Conservation (phyloP, 2,888 invertebrate species). For the Cetonia aurata region DNA sequence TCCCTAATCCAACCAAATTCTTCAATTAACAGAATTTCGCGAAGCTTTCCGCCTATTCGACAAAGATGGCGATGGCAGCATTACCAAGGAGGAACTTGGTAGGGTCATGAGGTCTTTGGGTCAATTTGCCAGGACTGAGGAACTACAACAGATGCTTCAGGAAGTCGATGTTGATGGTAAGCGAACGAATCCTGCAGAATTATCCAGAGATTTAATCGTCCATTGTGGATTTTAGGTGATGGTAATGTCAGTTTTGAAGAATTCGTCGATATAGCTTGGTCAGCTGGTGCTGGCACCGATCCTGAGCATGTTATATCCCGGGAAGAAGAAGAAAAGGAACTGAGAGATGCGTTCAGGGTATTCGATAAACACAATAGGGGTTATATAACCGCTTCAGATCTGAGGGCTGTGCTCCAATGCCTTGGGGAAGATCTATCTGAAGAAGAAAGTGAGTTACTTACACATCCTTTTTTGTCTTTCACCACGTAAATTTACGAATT, state of each 20-base stretch:
- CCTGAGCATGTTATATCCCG: conserved; percentile 72
- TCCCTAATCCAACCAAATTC: background rate
- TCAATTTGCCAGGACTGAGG: conserved; percentile 89
- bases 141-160: conserved; percentile 86
- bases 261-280: conserved; percentile 81
- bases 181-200: background rate
- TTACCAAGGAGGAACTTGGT: conserved; percentile 88
- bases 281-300: conserved; percentile 60
- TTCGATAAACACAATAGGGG: conserved; percentile 95
- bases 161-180: conserved; percentile 71
- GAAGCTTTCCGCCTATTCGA: conserved; percentile 90
- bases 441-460: conserved; percentile 82
- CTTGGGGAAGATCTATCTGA: conserved; percentile 90
- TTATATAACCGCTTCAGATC: conserved; percentile 90
- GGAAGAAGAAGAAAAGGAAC: conserved; percentile 86
- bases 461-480: background rate
- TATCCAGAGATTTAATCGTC: background rate
- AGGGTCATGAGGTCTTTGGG: conserved; percentile 88
- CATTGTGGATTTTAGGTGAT: conserved; percentile 71
- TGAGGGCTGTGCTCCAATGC: conserved; percentile 89
- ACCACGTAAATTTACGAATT: conserved; percentile 31
- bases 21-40: conserved; percentile 75
- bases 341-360: conserved; percentile 88
- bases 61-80: conserved; percentile 89
- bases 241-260: conserved; percentile 92